Evolutionary conservation across 2,797 vertebrate species (phyloP).

Genomic region (Epinephelus coioides): DNA sequence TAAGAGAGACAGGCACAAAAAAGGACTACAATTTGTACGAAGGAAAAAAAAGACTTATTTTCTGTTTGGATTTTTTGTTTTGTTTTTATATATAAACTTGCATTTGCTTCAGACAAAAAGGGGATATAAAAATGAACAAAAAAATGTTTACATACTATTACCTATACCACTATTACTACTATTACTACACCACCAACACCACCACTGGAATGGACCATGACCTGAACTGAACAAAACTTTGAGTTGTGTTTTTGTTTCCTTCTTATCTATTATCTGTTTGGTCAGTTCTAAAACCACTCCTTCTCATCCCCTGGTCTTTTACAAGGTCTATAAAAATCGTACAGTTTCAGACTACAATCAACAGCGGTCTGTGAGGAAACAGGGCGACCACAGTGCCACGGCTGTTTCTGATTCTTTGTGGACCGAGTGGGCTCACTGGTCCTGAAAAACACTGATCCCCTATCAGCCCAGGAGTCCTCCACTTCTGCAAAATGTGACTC

Average conservation of each 20-base stretch:
- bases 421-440: conserved; percentile 45
- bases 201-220: conserved; percentile 83
- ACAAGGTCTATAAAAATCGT: conserved; percentile 47
- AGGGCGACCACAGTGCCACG: not conserved
- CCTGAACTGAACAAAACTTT: conserved; percentile 77
- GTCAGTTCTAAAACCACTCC: conserved; percentile 76
- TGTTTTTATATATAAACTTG: conserved; percentile 91
- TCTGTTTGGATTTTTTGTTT: conserved; percentile 69
- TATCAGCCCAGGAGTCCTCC: conserved; percentile 42
- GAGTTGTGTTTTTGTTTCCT: conserved; percentile 69
- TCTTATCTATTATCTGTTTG: conserved; percentile 75
- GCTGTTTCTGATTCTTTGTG: conserved; percentile 33
- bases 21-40: conserved; percentile 83
- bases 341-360: conserved; percentile 42
- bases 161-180: conserved; percentile 89
- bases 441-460: conserved; percentile 24
- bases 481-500: conserved; percentile 70
- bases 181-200: conserved; percentile 69
- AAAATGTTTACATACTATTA: conserved; percentile 95
- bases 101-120: conserved; percentile 90
- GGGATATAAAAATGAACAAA: conserved; percentile 75
- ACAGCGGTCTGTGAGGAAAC: conserved; percentile 9
- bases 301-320: conserved; percentile 43
- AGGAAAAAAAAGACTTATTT: conserved; percentile 64
- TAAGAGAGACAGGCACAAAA: conserved; percentile 85